These are phyloP conservation scores for Oligia fasciuncula DNA, from an alignment of 2,888 invertebrate genomes.

Conservation along the genomic window DNA sequence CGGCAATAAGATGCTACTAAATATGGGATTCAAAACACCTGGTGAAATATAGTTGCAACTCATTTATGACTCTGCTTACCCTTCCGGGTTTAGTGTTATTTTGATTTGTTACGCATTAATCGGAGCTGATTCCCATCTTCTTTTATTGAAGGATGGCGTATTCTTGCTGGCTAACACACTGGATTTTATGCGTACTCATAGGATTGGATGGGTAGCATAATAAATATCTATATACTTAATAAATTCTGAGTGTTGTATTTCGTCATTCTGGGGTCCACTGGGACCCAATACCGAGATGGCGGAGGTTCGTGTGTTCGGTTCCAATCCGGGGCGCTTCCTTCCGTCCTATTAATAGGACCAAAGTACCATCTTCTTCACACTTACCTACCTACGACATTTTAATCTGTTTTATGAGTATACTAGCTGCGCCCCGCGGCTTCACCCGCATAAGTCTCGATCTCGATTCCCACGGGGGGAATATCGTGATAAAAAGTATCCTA, in stretches of 20 bases:
- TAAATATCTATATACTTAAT: neutral
- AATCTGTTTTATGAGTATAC: neutral
- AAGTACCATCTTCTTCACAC: neutral
- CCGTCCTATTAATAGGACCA: neutral
- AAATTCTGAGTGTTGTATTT: neutral
- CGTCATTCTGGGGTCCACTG: neutral
- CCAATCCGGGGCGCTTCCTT: neutral
- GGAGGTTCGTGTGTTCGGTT: neutral
- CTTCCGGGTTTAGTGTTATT: neutral
- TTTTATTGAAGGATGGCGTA: neutral
- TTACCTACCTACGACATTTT: neutral
- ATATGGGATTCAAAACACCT: neutral
- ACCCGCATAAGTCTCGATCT: too few relatives aligned
- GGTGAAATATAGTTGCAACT: neutral
- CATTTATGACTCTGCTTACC: neutral
- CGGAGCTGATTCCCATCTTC: neutral
- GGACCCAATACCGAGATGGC: neutral
- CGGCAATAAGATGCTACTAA: too few relatives aligned
- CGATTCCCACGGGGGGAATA: too few relatives aligned
- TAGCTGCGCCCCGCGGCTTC: too few relatives aligned
- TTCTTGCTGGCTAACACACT: neutral
- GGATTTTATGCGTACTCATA: neutral
- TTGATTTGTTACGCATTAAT: neutral
- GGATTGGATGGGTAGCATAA: neutral
- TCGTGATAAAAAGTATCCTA: too few relatives aligned